Base-by-base conservation (phyloP, 1,140 invertebrate species). In the Drosophila elegans region DNA sequence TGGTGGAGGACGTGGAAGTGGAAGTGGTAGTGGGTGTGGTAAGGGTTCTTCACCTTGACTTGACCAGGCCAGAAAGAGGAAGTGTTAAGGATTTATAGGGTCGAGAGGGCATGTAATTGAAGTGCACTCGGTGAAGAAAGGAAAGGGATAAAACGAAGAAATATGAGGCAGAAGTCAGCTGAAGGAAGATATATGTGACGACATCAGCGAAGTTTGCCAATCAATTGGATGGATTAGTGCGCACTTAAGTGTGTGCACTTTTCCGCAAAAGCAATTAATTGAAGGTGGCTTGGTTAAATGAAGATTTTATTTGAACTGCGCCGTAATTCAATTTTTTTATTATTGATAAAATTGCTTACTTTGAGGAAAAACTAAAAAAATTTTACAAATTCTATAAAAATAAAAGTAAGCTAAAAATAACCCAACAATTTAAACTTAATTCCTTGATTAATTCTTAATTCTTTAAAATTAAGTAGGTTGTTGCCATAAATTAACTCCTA, bases 31-130 rank as follows among this genome's bases (percentile, higher is more conserved):
- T 48, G 48, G 48, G 27, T 46, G 44, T 27, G 44, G 44, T 9
- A 27, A 27, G 29, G 2, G 1, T 7, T 45, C 41, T 12, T 41
- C 63, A 34, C 51, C 67, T 56, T 38, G 38, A 32, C 51, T 71
- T 41, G 29, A 36, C 46, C 64, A 29, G 51, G 36, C n/a, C 68
- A 21, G n/a, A 10, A 71, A 21, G 9, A 67, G 34, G 29, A 52
- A 21, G 55, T 42, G 56, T 62, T 52, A 27, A 52, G 54, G 61
- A 88, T 57, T 78, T 64, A 81, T 74, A 75, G 61, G 83, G 78
- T 67, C 61, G 64, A 84, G 57, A 42, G 54, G 62, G 71, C 62
- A 45, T 55, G 67, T 80, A 84, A 84, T 84, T 83, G 71, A 86
- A 78, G 60, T 60, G 77, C 62, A 73, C 38, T 64, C 10, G 25